A percentile compares a stretch with the other conserved stretches of the same genome.
Evolutionary conservation across 2,888 invertebrate genomes (phyloP).

Genomic region (Chloroclysta siterata): DNA sequence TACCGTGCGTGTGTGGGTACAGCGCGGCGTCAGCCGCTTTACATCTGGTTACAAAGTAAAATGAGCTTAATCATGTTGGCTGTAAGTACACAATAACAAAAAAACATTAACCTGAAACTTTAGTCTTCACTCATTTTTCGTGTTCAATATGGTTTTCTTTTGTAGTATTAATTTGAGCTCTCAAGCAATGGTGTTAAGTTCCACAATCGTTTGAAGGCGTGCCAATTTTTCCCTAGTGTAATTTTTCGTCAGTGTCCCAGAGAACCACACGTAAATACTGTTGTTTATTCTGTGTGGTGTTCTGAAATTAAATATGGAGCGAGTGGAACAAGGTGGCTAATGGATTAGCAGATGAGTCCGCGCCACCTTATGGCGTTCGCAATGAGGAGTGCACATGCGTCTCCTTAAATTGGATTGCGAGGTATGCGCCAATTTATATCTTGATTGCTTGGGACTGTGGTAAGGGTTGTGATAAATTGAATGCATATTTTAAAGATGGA

Average conservation of each 20-base stretch:
- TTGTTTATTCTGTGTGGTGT: constrained; percentile 14
- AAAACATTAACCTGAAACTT: not conserved
- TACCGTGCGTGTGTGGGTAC: constrained; percentile 52
- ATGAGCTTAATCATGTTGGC: constrained; percentile 18
- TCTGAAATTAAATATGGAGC: constrained; percentile 77
- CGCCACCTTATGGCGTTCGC: constrained; percentile 71
- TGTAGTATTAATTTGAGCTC: not conserved
- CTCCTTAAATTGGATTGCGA: constrained; percentile 62
- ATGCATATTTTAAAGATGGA: constrained; percentile 4
- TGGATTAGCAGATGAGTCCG: constrained; percentile 77
- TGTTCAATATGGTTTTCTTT: not conserved
- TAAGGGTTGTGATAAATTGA: constrained; percentile 32
- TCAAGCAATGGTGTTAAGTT: constrained; percentile 7
- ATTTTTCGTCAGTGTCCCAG: not conserved
- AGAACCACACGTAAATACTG: not conserved
- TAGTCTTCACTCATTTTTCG: not conserved
- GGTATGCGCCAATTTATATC: constrained; percentile 38
- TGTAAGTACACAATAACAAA: constrained; percentile 1
- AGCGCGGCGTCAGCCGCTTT: constrained; percentile 4
- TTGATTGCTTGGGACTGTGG: constrained; percentile 37
- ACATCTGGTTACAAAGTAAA: constrained; percentile 14
- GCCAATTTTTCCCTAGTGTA: not conserved
- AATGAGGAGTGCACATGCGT: constrained; percentile 74
- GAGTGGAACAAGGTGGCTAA: constrained; percentile 76
- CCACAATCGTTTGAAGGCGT: not conserved